These are phyloP conservation scores for Nyctalus aviator DNA, from an alignment of 2,797 vertebrate genomes.

Conservation along the genomic window DNA sequence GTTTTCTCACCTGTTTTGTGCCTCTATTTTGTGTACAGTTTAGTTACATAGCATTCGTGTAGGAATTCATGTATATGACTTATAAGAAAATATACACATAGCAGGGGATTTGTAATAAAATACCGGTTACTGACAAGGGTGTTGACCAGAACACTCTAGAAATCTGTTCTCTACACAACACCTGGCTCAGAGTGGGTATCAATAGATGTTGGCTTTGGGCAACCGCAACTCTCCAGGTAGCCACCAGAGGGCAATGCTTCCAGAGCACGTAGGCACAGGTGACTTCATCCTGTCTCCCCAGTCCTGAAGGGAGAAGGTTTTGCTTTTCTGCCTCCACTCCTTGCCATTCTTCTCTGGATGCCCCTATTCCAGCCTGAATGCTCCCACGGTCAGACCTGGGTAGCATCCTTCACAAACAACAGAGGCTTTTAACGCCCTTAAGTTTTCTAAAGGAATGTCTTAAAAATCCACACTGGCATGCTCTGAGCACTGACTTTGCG, in stretches of 20 bases:
- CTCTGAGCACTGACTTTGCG: neutral
- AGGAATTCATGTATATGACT: neutral
- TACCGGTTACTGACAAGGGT: neutral
- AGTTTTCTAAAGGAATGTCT: neutral
- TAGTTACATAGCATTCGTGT: neutral
- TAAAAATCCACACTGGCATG: neutral
- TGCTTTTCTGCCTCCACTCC: neutral
- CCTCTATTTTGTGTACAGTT: neutral
- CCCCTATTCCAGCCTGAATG: neutral
- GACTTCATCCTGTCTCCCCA: neutral
- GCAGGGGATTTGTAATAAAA: neutral
- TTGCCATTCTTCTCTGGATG: neutral
- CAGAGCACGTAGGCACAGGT: neutral
- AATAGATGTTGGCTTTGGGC: neutral
- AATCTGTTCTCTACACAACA: neutral
- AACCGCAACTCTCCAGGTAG: neutral
- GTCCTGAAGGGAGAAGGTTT: neutral
- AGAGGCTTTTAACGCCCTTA: neutral
- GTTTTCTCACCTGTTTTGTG: neutral
- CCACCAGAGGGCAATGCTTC: slow-evolving; percentile 72
- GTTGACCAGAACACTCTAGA: neutral
- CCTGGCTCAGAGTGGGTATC: neutral
- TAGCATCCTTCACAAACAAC: neutral
- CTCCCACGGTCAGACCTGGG: neutral
- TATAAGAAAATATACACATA: neutral